Evolutionary conservation across 2,888 invertebrate species (phyloP), one percentile per base, ranked within the genome.

Genomic region (Suillia variegata): DNA sequence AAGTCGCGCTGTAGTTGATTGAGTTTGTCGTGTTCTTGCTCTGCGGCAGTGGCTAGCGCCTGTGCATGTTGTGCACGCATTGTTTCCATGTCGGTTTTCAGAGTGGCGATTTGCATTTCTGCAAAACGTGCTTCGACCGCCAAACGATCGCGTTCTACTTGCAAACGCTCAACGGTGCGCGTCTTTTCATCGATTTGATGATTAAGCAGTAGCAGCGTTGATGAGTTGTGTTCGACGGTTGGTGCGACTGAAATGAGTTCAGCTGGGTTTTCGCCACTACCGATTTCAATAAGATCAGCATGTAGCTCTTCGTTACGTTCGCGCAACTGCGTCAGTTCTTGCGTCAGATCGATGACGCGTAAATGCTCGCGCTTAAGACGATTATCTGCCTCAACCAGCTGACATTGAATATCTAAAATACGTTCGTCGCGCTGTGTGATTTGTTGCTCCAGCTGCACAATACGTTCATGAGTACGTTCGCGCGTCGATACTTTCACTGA

Each of bases 391-490:
- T 82, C 81, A 1, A 81, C 74, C 31, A 82, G 53, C 45, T 80
- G 74, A 54, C 79, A 79, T 54, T 82, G 80, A 2, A 75, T 70
- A 45, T 78, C 73, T 3, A 81, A 62, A n/a, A 83, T 74, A 56
- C 82, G 80, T 47, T 83, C 78, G 63, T 85, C 85, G 33, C 82
- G 79, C 59, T 83, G 82, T 10, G 76, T 76, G 24, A 83, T 70
- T 58, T 80, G 73, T 55, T 77, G 70, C 65, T 84, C 83, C 15
- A 85, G 68, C 45, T 83, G 82, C 1, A 69, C 65, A 10, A 85
- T 79, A 65, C 83, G 83, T 56, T 84, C 84, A 38, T 81, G 80
- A 3, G 68, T 66, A 10, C 74, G 74, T 10, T 52, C 64, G 24
- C 74, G 74, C n/a, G 69, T 67, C 1, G 61, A 61, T n/a, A n/a